Percentiles rank a stretch among this genome's conserved stretches.
Evolutionary conservation across 2,888 invertebrate genomes (phyloP).

Genomic region (Drymonia ruficornis): DNA sequence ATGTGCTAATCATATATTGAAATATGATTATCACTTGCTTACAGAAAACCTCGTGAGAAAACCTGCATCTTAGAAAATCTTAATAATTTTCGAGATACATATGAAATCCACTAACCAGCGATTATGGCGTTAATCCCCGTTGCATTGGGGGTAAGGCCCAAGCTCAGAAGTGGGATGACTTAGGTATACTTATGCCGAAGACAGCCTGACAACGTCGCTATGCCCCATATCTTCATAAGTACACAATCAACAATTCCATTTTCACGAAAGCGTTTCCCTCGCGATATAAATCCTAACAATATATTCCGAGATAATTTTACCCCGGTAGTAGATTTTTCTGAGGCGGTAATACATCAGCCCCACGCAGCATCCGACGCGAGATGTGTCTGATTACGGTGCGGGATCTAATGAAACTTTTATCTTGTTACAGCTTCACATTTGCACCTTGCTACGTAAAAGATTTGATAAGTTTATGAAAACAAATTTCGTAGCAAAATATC

Average conservation of each 20-base stretch:
- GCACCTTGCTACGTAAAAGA: not conserved
- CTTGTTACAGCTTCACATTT: not conserved
- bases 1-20: too few relatives aligned
- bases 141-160: too few relatives aligned
- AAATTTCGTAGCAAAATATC: not conserved
- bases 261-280: not conserved
- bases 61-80: too few relatives aligned
- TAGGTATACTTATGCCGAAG: too few relatives aligned
- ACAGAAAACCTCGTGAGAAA: too few relatives aligned
- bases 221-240: not conserved
- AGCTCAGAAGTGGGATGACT: too few relatives aligned
- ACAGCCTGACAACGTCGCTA: too few relatives aligned
- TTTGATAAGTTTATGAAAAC: not conserved
- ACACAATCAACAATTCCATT: conserved; percentile 1
- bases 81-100: too few relatives aligned
- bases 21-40: too few relatives aligned
- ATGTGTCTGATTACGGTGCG: conserved; percentile 1
- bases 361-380: not conserved
- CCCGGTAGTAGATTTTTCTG: not conserved
- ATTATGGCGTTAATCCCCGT: too few relatives aligned
- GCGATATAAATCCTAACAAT: not conserved
- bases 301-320: not conserved
- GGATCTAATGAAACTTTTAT: not conserved
- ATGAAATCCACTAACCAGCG: too few relatives aligned
- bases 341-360: conserved; percentile 1